Conservation (phyloP, 2,113 vertebrate genomes). For the Triplophysa tibetana region DNA sequence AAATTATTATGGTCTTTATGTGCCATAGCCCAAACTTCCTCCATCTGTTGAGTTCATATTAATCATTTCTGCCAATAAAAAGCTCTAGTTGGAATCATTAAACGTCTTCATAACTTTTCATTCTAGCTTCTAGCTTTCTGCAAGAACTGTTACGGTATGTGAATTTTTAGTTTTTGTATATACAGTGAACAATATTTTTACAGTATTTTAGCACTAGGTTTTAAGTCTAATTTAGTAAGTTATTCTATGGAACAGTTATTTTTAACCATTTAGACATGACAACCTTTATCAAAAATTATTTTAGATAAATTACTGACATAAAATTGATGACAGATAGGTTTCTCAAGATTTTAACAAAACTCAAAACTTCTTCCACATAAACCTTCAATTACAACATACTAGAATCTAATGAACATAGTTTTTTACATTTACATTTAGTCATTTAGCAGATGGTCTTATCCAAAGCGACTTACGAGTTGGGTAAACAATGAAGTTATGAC, state of each 20-base stretch:
- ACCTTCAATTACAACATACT: too few relatives aligned
- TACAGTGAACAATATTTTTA: not conserved
- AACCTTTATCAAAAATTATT: too few relatives aligned
- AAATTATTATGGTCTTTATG: conserved; percentile 37
- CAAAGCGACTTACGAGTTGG: too few relatives aligned
- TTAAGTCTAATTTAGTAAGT: too few relatives aligned
- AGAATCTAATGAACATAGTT: not conserved
- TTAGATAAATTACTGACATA: not conserved
- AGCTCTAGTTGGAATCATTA: conserved; percentile 32
- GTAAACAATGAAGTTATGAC: not conserved
- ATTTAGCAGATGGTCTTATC: too few relatives aligned
- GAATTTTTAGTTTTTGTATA: not conserved
- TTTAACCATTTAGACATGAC: not conserved
- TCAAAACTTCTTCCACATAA: not conserved
- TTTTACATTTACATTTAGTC: too few relatives aligned
- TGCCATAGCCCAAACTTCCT: conserved; percentile 37
- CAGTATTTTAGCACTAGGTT: too few relatives aligned
- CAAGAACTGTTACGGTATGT: not conserved
- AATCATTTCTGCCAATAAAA: conserved; percentile 33
- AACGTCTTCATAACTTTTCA: conserved; percentile 13
- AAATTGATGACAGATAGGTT: not conserved
- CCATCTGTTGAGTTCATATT: conserved; percentile 15
- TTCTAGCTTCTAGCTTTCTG: not conserved
- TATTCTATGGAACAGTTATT: not conserved
- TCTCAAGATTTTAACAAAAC: not conserved